phyloP scores from a whole-genome alignment of 2,888 invertebrate species.

The Caenorhabditis afra region DNA sequence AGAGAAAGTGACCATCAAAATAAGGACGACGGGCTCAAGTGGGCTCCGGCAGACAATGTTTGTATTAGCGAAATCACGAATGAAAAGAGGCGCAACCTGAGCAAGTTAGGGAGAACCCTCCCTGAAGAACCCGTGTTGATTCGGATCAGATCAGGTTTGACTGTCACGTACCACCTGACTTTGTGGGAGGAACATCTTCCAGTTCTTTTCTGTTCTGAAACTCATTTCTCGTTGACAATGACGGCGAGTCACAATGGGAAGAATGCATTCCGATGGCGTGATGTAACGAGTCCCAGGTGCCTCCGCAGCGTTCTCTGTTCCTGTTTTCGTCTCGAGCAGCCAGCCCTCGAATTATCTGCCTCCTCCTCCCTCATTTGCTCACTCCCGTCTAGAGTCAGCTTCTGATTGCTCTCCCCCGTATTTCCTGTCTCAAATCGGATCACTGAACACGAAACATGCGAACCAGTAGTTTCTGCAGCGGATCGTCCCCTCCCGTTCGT shows the following conservation, averaged over 20 bases:
- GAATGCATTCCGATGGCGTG: constrained; percentile 36
- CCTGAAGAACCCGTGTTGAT: too few relatives aligned
- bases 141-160: too few relatives aligned
- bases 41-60: constrained; percentile 23
- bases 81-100: not conserved
- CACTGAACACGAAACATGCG: constrained; percentile 19
- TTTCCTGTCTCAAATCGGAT: too few relatives aligned
- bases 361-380: constrained; percentile 9
- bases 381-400: too few relatives aligned
- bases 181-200: too few relatives aligned
- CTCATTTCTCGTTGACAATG: not conserved
- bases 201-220: too few relatives aligned
- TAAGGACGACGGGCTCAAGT: constrained; percentile 31
- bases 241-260: constrained; percentile 12
- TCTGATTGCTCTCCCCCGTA: too few relatives aligned
- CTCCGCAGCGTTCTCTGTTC: not conserved
- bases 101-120: not conserved
- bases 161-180: too few relatives aligned
- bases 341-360: constrained; percentile 3
- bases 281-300: constrained; percentile 9
- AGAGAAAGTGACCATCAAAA: constrained; percentile 30
- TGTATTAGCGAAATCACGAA: constrained; percentile 21
- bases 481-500: not conserved
- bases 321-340: constrained; percentile 13
- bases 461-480: not conserved